phyloP scores from a whole-genome alignment of 2,113 vertebrate genomes.

The Pterocles burchelli region DNA sequence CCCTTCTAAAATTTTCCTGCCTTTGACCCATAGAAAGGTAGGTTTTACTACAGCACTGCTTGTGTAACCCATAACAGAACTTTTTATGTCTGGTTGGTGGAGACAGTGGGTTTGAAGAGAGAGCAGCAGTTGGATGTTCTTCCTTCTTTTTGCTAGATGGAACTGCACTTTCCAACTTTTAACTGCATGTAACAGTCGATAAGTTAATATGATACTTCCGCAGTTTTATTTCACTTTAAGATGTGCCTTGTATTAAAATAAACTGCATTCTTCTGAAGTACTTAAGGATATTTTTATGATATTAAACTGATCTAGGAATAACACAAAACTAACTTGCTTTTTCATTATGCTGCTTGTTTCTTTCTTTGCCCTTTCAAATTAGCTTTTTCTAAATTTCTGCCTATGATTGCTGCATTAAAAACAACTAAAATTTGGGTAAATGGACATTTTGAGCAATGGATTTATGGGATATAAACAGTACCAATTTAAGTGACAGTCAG shows the following conservation, averaged over 20 bases:
- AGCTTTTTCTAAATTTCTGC: constrained; percentile 67
- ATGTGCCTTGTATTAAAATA: neutral
- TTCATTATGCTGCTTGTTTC: constrained; percentile 77
- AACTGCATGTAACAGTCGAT: constrained; percentile 28
- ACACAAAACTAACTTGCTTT: constrained; percentile 77
- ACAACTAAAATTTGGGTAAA: constrained; percentile 64
- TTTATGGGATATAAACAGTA: constrained; percentile 76
- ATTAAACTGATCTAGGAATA: neutral
- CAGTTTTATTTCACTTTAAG: neutral
- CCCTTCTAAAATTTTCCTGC: neutral
- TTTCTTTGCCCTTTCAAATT: constrained; percentile 60
- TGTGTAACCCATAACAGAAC: neutral
- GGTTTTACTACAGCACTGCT: neutral
- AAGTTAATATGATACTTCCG: neutral
- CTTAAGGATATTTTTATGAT: neutral
- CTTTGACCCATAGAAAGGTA: neutral
- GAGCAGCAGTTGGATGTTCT: constrained; percentile 31
- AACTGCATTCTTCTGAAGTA: neutral
- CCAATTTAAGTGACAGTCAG: neutral
- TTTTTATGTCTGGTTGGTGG: neutral
- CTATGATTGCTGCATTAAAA: constrained; percentile 68
- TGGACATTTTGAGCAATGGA: constrained; percentile 78
- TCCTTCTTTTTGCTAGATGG: constrained; percentile 15
- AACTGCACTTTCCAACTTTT: constrained; percentile 1
- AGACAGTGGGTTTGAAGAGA: constrained; percentile 70